phyloP scores from a whole-genome alignment of 92 coral and sea anemone genomes.

The Siderastrea siderea region DNA sequence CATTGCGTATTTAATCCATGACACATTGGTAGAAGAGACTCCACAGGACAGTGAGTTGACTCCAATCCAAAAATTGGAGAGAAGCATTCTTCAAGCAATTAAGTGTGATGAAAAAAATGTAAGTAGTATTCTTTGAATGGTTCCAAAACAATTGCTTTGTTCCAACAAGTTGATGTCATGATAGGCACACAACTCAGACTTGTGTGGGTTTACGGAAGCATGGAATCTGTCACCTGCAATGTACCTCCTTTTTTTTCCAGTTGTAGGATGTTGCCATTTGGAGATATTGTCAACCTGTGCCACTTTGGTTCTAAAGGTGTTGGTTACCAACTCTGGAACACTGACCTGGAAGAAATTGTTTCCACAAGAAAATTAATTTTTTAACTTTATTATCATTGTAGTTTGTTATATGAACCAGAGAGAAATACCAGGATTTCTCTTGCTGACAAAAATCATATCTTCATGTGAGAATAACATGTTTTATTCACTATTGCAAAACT shows the following conservation, averaged over 20 bases:
- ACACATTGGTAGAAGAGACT: constrained; percentile 3
- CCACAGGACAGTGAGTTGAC: constrained; percentile 2
- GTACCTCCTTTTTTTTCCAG: constrained; percentile 11
- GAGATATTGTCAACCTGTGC: background rate
- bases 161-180: constrained; percentile 32
- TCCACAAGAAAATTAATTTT: too few relatives aligned
- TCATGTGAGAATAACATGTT: too few relatives aligned
- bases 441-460: too few relatives aligned
- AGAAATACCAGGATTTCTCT: too few relatives aligned
- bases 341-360: constrained; percentile 7
- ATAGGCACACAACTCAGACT: constrained; percentile 22
- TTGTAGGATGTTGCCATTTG: constrained; percentile 15
- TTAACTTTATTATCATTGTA: too few relatives aligned
- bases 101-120: constrained; percentile 18
- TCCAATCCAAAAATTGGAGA: background rate
- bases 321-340: constrained; percentile 7
- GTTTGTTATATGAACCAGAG: too few relatives aligned
- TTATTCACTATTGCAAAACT: too few relatives aligned
- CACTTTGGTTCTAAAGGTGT: background rate
- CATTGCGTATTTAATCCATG: background rate
- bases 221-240: constrained; percentile 34
- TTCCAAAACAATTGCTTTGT: constrained; percentile 14
- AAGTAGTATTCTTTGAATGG: too few relatives aligned
- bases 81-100: background rate
- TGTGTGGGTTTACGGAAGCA: constrained; percentile 23